phyloP scores from a whole-genome alignment of 1,140 invertebrate genomes.

The Cotesia chilonis region DNA sequence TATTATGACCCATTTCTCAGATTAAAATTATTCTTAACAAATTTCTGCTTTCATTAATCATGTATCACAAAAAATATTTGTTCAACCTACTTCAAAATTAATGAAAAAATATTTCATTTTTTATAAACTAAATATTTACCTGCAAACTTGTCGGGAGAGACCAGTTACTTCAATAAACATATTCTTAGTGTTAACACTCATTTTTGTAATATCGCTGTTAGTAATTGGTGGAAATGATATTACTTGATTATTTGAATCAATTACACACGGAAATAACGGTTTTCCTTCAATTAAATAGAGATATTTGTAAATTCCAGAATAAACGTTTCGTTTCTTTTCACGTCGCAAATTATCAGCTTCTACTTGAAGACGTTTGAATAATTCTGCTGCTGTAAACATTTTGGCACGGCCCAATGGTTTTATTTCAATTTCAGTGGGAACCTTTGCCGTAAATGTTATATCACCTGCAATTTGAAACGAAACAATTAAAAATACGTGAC shows the following conservation, averaged over 20 bases:
- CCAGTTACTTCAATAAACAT: conserved; percentile 84
- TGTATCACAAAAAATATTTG: no score
- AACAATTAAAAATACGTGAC: conserved; percentile 2
- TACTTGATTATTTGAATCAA: conserved; percentile 71
- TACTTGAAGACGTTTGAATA: conserved; percentile 74
- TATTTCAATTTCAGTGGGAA: conserved; percentile 71
- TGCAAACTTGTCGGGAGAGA: conserved; percentile 73
- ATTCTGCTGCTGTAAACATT: conserved; percentile 70
- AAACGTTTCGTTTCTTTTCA: conserved; percentile 82
- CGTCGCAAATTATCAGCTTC: conserved; percentile 80
- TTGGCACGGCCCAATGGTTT: conserved; percentile 72
- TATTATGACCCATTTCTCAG: no score
- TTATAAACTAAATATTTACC: conserved; percentile 47
- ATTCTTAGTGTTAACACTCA: conserved; percentile 71
- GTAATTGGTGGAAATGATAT: conserved; percentile 87
- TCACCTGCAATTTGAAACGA: conserved; percentile 60
- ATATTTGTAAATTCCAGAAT: conserved; percentile 84
- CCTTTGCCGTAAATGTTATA: conserved; percentile 73
- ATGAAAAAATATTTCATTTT: neutral
- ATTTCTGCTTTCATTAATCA: no score
- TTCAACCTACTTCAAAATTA: no score
- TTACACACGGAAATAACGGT: conserved; percentile 74
- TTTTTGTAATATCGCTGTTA: conserved; percentile 82
- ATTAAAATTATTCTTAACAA: no score
- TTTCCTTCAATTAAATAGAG: conserved; percentile 81